Evolutionary conservation across 2,888 invertebrate species (phyloP).

Genomic region (Tupiocoris notatus): DNA sequence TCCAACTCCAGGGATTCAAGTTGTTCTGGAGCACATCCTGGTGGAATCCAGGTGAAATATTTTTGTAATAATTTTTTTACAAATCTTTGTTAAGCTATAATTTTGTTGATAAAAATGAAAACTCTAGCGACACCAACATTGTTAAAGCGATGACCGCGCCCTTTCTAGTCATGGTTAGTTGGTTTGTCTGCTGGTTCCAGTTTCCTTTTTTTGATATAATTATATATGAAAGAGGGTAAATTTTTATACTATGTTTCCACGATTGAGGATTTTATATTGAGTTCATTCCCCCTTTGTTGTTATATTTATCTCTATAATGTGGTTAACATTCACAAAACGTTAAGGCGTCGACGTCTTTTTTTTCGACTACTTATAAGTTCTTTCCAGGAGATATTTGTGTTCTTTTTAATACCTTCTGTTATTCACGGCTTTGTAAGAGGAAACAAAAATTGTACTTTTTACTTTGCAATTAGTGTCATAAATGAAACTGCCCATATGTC

Average conservation of each 20-base stretch:
- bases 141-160: conserved; percentile 48
- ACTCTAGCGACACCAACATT: conserved; percentile 49
- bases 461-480: conserved; percentile 40
- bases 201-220: conserved; percentile 45
- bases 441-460: conserved; percentile 14
- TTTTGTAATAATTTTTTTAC: conserved; percentile 46
- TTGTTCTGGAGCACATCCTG: conserved; percentile 24
- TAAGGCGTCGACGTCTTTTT: conserved; percentile 29
- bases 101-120: conserved; percentile 46
- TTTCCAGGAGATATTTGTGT: conserved; percentile 34
- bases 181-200: conserved; percentile 48
- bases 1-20: conserved; percentile 27
- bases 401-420: conserved; percentile 40
- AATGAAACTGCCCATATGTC: conserved; percentile 27
- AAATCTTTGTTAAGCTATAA: conserved; percentile 48
- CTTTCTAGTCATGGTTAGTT: conserved; percentile 50
- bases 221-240: conserved; percentile 45
- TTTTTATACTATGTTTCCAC: conserved; percentile 49
- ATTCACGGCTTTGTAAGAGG: conserved; percentile 32
- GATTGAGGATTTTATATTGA: conserved; percentile 49
- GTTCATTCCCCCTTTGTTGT: conserved; percentile 49
- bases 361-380: conserved; percentile 33
- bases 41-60: conserved; percentile 34
- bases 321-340: conserved; percentile 44
- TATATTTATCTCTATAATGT: conserved; percentile 48